Evolutionary conservation across 2,113 vertebrate species (phyloP).

Genomic region (Sakesphorus luctuosus): DNA sequence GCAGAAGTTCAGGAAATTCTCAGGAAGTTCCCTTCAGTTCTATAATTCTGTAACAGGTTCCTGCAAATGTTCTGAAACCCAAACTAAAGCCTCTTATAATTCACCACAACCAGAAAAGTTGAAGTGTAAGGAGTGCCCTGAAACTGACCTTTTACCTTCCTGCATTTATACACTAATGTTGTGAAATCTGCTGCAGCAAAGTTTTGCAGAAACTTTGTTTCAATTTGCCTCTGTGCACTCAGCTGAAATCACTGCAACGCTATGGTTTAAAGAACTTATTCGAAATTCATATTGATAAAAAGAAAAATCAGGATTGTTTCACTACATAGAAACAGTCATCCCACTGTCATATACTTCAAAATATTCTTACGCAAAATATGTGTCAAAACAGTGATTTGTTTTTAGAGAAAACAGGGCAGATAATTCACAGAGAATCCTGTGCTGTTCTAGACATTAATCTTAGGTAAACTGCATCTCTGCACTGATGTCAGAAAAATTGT

Average conservation of each 20-base stretch:
- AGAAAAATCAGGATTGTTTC: neutral
- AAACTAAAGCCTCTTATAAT: neutral
- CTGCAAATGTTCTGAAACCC: neutral
- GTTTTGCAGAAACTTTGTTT: neutral
- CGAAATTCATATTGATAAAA: neutral
- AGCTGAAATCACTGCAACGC: neutral
- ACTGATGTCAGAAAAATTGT: neutral
- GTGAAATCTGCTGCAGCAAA: neutral
- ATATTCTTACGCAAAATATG: neutral
- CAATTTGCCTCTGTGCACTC: neutral
- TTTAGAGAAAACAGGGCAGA: neutral
- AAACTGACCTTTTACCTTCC: neutral
- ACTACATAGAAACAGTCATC: accelerated
- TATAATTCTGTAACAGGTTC: neutral
- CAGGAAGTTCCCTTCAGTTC: neutral
- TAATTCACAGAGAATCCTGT: neutral
- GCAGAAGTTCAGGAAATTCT: neutral
- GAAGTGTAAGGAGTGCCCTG: neutral
- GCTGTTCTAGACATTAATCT: neutral
- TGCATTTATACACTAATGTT: neutral
- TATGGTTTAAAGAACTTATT: neutral
- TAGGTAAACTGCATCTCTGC: neutral
- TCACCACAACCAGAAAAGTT: neutral
- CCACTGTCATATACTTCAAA: neutral
- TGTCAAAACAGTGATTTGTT: neutral